Evolutionary conservation across 1,140 invertebrate species (phyloP), one percentile per base, ranked within the genome.

Genomic region (Achatina immaculata): DNA sequence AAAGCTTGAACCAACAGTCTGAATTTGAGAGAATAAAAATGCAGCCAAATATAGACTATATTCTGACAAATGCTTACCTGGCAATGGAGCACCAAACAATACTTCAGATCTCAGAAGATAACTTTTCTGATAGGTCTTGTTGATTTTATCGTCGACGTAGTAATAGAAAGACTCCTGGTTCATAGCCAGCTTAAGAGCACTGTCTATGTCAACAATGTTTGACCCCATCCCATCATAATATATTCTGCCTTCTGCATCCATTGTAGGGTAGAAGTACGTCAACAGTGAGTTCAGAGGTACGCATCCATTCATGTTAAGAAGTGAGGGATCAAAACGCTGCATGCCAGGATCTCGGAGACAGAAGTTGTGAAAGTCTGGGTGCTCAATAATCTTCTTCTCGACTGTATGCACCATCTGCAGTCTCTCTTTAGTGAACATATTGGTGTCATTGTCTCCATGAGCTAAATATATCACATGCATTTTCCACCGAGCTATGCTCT

Each of bases 191-290:
- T 81, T 84, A 14, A 90, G 71, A 24, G 87, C 86, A 83, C 86
- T 86, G 45, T 87, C 81, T 14, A 89, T 83, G 71, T 90, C 84
- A 28, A 66, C 82, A 28, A 87, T 77, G 58, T 84, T 79, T 0
- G 82, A 62, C 21, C 89, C 88, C 19, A 87, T 81, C 0, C 88
- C 89, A 80, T 90, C 89, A 78, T 86, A 89, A 76, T 83, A 81
- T 28, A 87, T 73, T 24, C 73, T 81, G 0, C 85, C 83, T 0
- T 65, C 34, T 0, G 40, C 58, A 55, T 86, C 85, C 43, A 77
- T 72, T 9, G 88, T 87, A n/a, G 89, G 88, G 75, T 85, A 90
- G 77, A 90, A 90, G 78, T 89, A 90, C 1, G 87, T 85, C 68
- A 90, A 68, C 1, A 90, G 74, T 7, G 89, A 90, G 82, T 90